Conservation (phyloP, 2,888 invertebrate species). For the Cephonodes hylas region DNA sequence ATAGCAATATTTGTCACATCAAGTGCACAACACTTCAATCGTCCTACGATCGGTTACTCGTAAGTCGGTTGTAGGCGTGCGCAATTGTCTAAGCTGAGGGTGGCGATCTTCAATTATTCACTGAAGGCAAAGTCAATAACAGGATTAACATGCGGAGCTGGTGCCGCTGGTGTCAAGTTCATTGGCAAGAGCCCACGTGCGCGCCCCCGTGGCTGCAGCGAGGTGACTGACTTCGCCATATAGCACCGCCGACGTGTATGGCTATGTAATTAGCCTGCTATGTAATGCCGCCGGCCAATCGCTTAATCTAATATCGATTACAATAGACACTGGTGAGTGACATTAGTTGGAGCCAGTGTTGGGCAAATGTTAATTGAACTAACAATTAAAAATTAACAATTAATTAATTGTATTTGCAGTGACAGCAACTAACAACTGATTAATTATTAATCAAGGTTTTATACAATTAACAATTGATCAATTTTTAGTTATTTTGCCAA, state of each 20-base stretch:
- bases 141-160: slow-evolving; percentile 58
- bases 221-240: slow-evolving; percentile 70
- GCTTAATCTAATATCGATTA: slow-evolving; percentile 25
- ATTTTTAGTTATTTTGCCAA: too few species aligned
- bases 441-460: too few species aligned
- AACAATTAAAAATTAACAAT: too few species aligned
- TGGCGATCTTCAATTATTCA: not conserved
- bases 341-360: too few species aligned
- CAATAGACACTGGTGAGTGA: slow-evolving; percentile 16
- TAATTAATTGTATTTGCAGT: too few species aligned
- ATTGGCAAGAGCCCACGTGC: slow-evolving; percentile 72
- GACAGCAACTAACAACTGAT: too few species aligned
- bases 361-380: too few species aligned
- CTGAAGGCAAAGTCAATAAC: slow-evolving; percentile 25
- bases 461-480: too few species aligned
- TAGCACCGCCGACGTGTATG: slow-evolving; percentile 51
- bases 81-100: not conserved
- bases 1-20: too few species aligned
- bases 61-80: not conserved
- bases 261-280: slow-evolving; percentile 54
- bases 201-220: slow-evolving; percentile 54
- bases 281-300: slow-evolving; percentile 30
- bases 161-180: slow-evolving; percentile 63
- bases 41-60: not conserved
- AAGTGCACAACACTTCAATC: not conserved